Evolutionary conservation across 2,888 invertebrate genomes (phyloP).

Genomic region (Bruchidius siliquastri): DNA sequence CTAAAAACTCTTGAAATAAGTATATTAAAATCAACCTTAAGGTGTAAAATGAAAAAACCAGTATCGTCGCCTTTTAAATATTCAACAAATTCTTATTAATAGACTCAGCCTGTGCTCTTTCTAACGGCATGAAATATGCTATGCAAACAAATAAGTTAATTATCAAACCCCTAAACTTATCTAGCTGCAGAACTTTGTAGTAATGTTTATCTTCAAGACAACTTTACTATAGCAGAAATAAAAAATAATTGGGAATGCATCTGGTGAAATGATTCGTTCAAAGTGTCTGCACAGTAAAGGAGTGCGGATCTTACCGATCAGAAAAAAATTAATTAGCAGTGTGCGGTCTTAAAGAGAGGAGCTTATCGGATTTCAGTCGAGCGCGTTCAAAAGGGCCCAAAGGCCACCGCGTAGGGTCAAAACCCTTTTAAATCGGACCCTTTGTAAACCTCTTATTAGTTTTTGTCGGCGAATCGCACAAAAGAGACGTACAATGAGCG

Average conservation of each 20-base stretch:
- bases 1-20: too few species aligned
- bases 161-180: too few species aligned
- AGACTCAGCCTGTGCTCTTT: too few species aligned
- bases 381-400: slow-evolving; percentile 29
- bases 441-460: slow-evolving; percentile 37
- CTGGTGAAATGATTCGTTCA: background rate
- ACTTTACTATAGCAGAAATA: too few species aligned
- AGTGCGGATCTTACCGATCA: background rate
- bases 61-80: too few species aligned
- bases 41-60: too few species aligned
- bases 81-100: too few species aligned
- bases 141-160: too few species aligned
- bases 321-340: background rate
- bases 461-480: slow-evolving; percentile 36
- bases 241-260: background rate
- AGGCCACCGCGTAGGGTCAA: slow-evolving; percentile 31
- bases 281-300: background rate
- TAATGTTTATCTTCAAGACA: too few species aligned
- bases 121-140: too few species aligned
- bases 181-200: too few species aligned
- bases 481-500: slow-evolving; percentile 34
- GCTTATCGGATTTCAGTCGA: slow-evolving; percentile 31
- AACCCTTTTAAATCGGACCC: slow-evolving; percentile 36
- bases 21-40: too few species aligned
- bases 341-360: slow-evolving; percentile 14